Percentiles rank a stretch among this genome's conserved stretches.
Conservation (phyloP, 2,797 vertebrate genomes). For the Pseudomugil tenellus region DNA sequence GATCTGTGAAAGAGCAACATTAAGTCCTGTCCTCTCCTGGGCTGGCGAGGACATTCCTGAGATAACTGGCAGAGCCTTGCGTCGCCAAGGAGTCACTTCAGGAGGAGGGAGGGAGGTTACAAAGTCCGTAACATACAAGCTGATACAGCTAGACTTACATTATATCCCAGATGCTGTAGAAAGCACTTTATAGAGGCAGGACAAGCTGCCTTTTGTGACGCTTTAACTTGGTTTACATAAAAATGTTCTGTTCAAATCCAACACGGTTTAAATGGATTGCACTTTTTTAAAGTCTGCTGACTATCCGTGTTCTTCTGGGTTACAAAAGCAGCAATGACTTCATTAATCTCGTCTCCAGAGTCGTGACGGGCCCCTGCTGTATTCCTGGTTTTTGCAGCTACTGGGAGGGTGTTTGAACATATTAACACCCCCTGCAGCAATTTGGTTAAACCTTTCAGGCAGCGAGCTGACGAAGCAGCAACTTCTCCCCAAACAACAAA, state of each 20-base stretch:
- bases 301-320: background rate
- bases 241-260: slow-evolving; percentile 5
- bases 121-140: slow-evolving; percentile 19
- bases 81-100: slow-evolving; percentile 62
- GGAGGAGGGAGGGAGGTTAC: slow-evolving; percentile 26
- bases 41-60: slow-evolving; percentile 76
- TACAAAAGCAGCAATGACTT: slow-evolving; percentile 21
- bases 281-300: slow-evolving; percentile 11
- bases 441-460: slow-evolving; percentile 43
- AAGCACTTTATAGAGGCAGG: background rate
- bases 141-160: background rate
- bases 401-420: slow-evolving; percentile 18
- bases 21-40: slow-evolving; percentile 64
- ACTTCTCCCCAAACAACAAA: slow-evolving; percentile 10
- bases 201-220: slow-evolving; percentile 14
- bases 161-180: background rate
- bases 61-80: slow-evolving; percentile 72
- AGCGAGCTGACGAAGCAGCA: slow-evolving; percentile 53
- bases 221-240: slow-evolving; percentile 1
- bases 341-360: slow-evolving; percentile 27
- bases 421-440: slow-evolving; percentile 39
- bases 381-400: slow-evolving; percentile 20
- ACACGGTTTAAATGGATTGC: slow-evolving; percentile 6
- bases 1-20: slow-evolving; percentile 68
- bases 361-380: slow-evolving; percentile 29